Percentiles rank a stretch among this genome's conserved stretches.
Conservation (phyloP, 2,113 vertebrate species). For the Climacteris rufus region DNA sequence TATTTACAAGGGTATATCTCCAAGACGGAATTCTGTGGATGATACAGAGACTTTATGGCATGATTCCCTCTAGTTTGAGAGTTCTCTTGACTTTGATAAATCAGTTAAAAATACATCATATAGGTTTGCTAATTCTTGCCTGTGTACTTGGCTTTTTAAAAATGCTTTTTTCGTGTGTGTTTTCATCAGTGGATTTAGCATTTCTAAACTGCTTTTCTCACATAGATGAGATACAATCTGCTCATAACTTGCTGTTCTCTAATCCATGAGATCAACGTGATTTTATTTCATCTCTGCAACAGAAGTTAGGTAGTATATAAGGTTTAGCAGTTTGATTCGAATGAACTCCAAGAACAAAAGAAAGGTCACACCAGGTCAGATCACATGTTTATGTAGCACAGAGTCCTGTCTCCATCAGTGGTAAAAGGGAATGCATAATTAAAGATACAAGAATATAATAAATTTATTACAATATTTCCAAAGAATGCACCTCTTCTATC, state of each 20-base stretch:
- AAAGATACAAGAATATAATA: not conserved
- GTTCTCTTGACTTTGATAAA: not conserved
- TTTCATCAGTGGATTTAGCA: not conserved
- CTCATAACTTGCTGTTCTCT: not conserved
- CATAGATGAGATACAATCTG: not conserved
- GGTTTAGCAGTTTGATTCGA: not conserved
- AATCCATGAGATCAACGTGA: not conserved
- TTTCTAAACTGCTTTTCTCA: not conserved
- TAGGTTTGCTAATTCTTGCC: not conserved
- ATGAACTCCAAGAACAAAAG: not conserved
- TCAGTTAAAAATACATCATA: not conserved
- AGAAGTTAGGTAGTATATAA: not conserved
- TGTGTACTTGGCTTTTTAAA: not conserved
- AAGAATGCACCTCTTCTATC: not conserved
- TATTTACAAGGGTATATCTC: not conserved
- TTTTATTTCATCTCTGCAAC: constrained; percentile 1
- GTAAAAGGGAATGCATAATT: not conserved
- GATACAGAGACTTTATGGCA: not conserved
- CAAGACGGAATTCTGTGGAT: not conserved
- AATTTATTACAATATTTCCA: not conserved
- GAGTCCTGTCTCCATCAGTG: not conserved
- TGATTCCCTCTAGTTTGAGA: not conserved
- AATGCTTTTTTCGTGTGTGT: not conserved
- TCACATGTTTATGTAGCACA: not conserved
- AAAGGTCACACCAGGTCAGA: not conserved